phyloP scores from a whole-genome alignment of 2,113 vertebrate species.

The Panthera uncia region DNA sequence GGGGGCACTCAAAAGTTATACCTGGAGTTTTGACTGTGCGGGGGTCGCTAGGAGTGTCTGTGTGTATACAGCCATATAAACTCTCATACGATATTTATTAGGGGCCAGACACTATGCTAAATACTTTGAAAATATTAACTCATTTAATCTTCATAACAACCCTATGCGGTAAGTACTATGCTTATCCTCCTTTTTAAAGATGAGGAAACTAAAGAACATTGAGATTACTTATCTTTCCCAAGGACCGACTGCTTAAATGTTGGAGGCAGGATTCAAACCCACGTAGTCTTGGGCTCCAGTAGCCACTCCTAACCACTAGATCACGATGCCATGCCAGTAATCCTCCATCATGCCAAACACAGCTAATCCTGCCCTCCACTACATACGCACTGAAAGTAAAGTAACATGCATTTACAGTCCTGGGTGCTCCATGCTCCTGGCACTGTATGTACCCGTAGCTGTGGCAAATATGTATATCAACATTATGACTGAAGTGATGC shows the following conservation, averaged over 20 bases:
- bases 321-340: not conserved
- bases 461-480: not conserved
- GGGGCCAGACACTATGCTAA: not conserved
- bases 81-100: not conserved
- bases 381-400: not conserved
- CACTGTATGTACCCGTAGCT: not conserved
- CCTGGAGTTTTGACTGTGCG: not conserved
- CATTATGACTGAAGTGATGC: not conserved
- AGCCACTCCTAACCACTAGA: not conserved
- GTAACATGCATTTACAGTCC: not conserved
- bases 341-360: not conserved
- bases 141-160: not conserved
- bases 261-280: not conserved
- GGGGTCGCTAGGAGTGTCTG: not conserved
- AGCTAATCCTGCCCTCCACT: not conserved
- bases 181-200: constrained; percentile 16
- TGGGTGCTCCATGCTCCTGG: not conserved
- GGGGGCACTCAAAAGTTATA: not conserved
- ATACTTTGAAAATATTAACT: constrained; percentile 4
- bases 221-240: not conserved
- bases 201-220: not conserved
- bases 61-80: not conserved
- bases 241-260: not conserved
- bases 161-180: not conserved
- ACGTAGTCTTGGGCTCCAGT: not conserved